Percentiles rank a stretch among this genome's conserved stretches.
Evolutionary conservation across 2,888 invertebrate species (phyloP).

Genomic region (Hypomecis atomaria): DNA sequence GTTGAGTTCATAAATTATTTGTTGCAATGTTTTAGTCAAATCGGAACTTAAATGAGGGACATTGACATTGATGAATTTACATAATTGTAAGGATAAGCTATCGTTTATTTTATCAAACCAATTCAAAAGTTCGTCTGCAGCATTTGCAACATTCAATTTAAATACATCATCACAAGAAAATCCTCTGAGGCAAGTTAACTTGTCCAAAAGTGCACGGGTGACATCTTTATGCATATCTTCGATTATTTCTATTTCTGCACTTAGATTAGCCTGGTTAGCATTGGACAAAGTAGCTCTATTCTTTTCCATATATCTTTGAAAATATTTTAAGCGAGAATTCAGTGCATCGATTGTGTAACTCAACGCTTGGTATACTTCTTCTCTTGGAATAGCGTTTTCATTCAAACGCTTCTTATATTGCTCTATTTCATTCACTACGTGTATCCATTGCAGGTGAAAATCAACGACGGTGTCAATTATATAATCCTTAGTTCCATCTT

Average conservation of each 20-base stretch:
- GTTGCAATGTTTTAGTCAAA: slow-evolving; percentile 69
- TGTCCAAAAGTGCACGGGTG: slow-evolving; percentile 55
- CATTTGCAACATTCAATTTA: slow-evolving; percentile 53
- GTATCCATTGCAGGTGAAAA: slow-evolving; percentile 73
- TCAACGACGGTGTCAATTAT: slow-evolving; percentile 68
- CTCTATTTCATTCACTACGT: slow-evolving; percentile 67
- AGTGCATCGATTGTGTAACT: slow-evolving; percentile 70
- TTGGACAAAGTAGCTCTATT: slow-evolving; percentile 54
- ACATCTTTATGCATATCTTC: slow-evolving; percentile 75
- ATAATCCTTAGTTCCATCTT: slow-evolving; percentile 48
- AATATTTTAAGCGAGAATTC: slow-evolving; percentile 64
- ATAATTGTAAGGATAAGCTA: slow-evolving; percentile 59
- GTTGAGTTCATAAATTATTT: slow-evolving; percentile 66
- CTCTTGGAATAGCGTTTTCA: slow-evolving; percentile 53
- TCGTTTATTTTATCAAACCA: slow-evolving; percentile 76
- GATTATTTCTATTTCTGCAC: slow-evolving; percentile 71
- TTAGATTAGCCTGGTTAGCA: slow-evolving; percentile 56
- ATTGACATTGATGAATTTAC: slow-evolving; percentile 62
- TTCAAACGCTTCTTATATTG: slow-evolving; percentile 54
- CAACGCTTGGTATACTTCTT: slow-evolving; percentile 63
- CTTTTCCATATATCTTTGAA: slow-evolving; percentile 64
- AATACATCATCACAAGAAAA: slow-evolving; percentile 58
- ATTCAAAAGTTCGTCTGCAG: slow-evolving; percentile 61
- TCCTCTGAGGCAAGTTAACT: slow-evolving; percentile 63
- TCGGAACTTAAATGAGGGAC: slow-evolving; percentile 59